Conservation (phyloP, 2,797 vertebrate genomes). For the Poecilia wingei region DNA sequence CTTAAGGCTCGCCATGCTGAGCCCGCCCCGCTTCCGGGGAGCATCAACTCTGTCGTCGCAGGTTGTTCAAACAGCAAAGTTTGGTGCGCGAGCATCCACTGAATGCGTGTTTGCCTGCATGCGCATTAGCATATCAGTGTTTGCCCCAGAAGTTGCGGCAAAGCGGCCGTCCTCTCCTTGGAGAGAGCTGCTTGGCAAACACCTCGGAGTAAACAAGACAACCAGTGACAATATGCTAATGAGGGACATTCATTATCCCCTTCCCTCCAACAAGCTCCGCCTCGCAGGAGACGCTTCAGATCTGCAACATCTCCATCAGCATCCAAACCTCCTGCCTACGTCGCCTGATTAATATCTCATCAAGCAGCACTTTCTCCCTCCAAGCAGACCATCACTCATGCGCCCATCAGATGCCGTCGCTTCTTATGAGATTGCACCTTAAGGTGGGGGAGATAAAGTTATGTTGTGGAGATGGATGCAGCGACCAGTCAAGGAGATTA, state of each 20-base stretch:
- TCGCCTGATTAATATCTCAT: constrained; percentile 78
- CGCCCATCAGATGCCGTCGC: constrained; percentile 60
- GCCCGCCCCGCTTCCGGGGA: constrained; percentile 48
- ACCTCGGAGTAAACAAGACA: constrained; percentile 78
- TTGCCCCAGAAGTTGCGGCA: constrained; percentile 75
- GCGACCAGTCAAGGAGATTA: constrained; percentile 29
- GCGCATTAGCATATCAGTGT: constrained; percentile 71
- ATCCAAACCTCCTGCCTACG: constrained; percentile 57
- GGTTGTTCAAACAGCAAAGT: constrained; percentile 47
- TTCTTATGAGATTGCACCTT: constrained; percentile 48
- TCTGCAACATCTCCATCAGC: constrained; percentile 68
- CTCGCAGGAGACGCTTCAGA: constrained; percentile 62
- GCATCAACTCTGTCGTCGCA: constrained; percentile 62
- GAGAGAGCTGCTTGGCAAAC: constrained; percentile 75
- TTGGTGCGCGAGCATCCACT: constrained; percentile 52
- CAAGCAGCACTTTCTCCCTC: constrained; percentile 62
- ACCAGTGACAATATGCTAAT: constrained; percentile 78
- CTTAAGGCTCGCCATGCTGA: constrained; percentile 40
- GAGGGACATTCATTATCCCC: constrained; percentile 67
- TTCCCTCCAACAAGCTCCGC: constrained; percentile 68
- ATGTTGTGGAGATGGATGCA: constrained; percentile 48
- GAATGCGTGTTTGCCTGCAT: constrained; percentile 35
- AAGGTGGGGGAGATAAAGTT: constrained; percentile 62
- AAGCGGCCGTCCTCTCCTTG: constrained; percentile 72
- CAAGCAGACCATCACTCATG: constrained; percentile 66